Percentiles rank a stretch among this genome's conserved stretches.
phyloP scores from a whole-genome alignment of 2,113 vertebrate genomes.

The Festucalex cinctus region DNA sequence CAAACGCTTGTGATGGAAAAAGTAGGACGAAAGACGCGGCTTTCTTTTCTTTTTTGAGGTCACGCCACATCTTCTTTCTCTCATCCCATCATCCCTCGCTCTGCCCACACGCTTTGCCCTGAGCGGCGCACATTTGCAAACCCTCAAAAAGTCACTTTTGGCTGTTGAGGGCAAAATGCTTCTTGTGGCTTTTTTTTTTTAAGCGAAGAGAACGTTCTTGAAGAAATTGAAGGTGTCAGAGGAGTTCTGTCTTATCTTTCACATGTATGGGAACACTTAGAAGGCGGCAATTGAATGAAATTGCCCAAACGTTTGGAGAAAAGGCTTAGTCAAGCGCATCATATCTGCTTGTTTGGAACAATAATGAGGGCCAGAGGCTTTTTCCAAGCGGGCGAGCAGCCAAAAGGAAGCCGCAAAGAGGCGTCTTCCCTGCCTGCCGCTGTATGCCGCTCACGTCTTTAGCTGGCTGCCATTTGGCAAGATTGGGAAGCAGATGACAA shows the following conservation, averaged over 20 bases:
- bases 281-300: slow-evolving; percentile 43
- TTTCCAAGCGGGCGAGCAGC: slow-evolving; percentile 40
- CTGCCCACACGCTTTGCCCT: slow-evolving; percentile 47
- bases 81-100: slow-evolving; percentile 41
- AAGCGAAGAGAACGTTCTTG: slow-evolving; percentile 31
- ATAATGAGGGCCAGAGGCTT: slow-evolving; percentile 41
- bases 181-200: slow-evolving; percentile 43
- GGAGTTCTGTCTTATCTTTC: slow-evolving; percentile 35
- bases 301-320: slow-evolving; percentile 29
- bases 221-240: slow-evolving; percentile 27
- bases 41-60: slow-evolving; percentile 67
- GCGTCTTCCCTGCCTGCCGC: background rate
- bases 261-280: slow-evolving; percentile 19
- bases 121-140: slow-evolving; percentile 47
- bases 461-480: slow-evolving; percentile 18
- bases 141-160: slow-evolving; percentile 53
- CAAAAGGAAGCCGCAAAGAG: slow-evolving; percentile 11
- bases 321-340: slow-evolving; percentile 29
- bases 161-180: slow-evolving; percentile 44
- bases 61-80: slow-evolving; percentile 42
- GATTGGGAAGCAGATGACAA: slow-evolving; percentile 50
- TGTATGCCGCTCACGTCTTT: slow-evolving; percentile 9
- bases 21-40: slow-evolving; percentile 45
- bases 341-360: slow-evolving; percentile 39
- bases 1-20: slow-evolving; percentile 63